Evolutionary conservation across 2,797 vertebrate genomes (phyloP).

Genomic region (Microcaecilia unicolor): DNA sequence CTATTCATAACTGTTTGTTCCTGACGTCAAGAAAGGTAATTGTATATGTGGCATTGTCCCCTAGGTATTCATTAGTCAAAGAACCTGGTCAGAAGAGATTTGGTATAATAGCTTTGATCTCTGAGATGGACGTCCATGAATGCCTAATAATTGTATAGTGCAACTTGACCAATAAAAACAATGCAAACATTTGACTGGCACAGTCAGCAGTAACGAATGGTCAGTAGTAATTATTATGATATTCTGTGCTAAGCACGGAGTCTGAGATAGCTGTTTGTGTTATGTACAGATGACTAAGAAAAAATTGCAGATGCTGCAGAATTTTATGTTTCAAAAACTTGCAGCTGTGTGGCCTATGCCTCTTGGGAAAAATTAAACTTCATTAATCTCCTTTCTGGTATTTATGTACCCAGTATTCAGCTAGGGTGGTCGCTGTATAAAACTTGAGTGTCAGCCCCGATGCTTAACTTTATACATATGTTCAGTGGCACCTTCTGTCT

Average conservation of each 20-base stretch:
- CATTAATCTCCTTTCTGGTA: slow-evolving; percentile 1
- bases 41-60: slow-evolving; percentile 39
- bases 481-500: no score
- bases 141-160: slow-evolving; percentile 23
- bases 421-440: no score
- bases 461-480: no score
- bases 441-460: no score
- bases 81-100: slow-evolving; percentile 31
- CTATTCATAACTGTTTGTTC: slow-evolving; percentile 32
- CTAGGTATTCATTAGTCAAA: slow-evolving; percentile 40
- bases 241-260: background rate
- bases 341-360: slow-evolving; percentile 17
- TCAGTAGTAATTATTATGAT: background rate
- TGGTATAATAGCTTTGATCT: slow-evolving; percentile 28
- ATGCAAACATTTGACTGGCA: slow-evolving; percentile 8
- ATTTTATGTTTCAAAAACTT: slow-evolving; percentile 24
- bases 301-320: slow-evolving; percentile 10
- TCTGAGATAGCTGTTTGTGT: background rate
- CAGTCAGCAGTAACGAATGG: background rate
- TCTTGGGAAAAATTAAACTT: slow-evolving; percentile 11
- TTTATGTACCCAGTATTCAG: no score
- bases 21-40: slow-evolving; percentile 25
- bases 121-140: slow-evolving; percentile 16
- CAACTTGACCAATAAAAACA: slow-evolving; percentile 5
- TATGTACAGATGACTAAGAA: slow-evolving; percentile 7